These are phyloP conservation scores for Apodemus speciosus DNA, from an alignment of 2,113 vertebrate genomes.

Conservation along the genomic window DNA sequence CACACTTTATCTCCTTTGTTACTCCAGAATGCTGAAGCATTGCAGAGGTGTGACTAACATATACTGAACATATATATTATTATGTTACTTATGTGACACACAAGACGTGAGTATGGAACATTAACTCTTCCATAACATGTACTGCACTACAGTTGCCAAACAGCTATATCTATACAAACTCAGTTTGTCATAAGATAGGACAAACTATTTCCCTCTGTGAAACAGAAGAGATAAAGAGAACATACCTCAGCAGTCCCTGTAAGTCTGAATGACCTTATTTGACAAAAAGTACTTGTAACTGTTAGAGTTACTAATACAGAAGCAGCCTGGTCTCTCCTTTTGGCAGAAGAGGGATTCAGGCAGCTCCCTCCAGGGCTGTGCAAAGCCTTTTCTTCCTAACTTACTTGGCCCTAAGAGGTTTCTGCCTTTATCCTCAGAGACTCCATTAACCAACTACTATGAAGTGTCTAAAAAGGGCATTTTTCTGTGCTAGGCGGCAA, in stretches of 20 bases:
- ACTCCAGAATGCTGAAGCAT: background rate
- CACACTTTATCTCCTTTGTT: background rate
- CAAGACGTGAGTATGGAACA: background rate
- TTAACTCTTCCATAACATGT: background rate
- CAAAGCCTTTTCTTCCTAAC: background rate
- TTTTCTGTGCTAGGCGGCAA: background rate
- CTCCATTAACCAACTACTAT: background rate
- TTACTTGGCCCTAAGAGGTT: background rate
- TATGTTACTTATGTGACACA: background rate
- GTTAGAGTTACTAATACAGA: background rate
- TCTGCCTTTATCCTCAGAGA: constrained; percentile 11
- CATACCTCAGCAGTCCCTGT: background rate
- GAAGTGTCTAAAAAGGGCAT: background rate
- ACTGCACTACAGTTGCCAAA: background rate
- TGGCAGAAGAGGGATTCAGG: background rate
- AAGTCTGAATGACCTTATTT: background rate
- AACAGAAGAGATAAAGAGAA: background rate
- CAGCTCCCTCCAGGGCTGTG: background rate
- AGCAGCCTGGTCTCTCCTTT: background rate
- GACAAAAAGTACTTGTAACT: background rate
- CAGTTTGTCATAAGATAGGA: background rate
- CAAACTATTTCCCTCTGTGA: constrained; percentile 13
- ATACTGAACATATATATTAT: background rate
- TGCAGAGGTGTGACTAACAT: background rate
- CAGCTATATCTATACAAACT: background rate